These are phyloP conservation scores for Calidris pugnax DNA, from an alignment of 2,113 vertebrate genomes.

Conservation along the genomic window DNA sequence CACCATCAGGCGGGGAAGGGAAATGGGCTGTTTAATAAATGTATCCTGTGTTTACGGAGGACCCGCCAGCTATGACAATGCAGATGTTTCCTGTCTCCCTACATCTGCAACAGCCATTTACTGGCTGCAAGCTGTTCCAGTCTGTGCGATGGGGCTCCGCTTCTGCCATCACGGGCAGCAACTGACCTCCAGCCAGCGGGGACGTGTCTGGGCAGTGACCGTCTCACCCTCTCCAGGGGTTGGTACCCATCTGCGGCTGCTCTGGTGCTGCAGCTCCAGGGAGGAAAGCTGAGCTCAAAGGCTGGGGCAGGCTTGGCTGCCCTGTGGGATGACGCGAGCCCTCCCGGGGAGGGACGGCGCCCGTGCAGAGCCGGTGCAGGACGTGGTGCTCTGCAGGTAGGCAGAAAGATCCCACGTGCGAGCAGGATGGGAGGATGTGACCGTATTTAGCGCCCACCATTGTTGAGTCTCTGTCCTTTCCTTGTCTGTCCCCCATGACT, in stretches of 20 bases:
- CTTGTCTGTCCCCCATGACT: neutral
- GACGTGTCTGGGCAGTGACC: fast-evolving
- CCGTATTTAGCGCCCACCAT: fast-evolving
- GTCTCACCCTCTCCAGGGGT: neutral
- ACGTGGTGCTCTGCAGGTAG: neutral
- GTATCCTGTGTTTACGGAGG: conserved; percentile 27
- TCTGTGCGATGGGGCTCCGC: fast-evolving
- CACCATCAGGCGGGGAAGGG: neutral
- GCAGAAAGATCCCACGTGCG: neutral
- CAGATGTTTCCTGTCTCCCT: conserved; percentile 64
- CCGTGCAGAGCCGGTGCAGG: fast-evolving
- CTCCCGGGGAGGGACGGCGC: neutral
- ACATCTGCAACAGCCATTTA: neutral
- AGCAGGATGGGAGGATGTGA: neutral
- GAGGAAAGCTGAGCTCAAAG: neutral
- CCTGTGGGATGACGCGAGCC: fast-evolving
- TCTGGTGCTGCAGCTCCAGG: neutral
- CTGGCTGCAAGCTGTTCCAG: neutral
- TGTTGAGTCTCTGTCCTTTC: neutral
- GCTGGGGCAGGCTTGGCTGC: neutral
- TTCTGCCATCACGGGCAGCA: fast-evolving
- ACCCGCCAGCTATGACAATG: neutral
- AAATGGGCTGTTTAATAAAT: neutral
- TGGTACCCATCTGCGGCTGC: fast-evolving
- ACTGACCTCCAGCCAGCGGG: fast-evolving